Percentiles rank a stretch among this genome's conserved stretches.
Conservation (phyloP, 2,888 invertebrate genomes). For the Drymonia ruficornis region DNA sequence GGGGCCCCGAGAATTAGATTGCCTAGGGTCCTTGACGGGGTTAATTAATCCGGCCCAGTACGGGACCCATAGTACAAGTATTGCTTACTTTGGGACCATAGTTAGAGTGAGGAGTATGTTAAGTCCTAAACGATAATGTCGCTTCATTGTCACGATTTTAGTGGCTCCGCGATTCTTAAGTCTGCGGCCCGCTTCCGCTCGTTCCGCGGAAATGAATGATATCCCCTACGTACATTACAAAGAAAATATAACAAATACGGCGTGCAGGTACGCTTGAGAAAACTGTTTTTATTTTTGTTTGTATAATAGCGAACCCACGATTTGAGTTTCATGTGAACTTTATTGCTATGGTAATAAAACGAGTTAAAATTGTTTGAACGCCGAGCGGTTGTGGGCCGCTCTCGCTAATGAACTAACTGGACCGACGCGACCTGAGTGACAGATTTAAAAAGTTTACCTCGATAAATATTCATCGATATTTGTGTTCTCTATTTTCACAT, state of each 20-base stretch:
- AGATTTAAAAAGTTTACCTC: not conserved
- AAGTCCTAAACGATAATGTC: too few relatives aligned
- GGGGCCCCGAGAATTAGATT: too few relatives aligned
- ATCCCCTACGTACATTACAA: too few relatives aligned
- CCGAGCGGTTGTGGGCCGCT: not conserved
- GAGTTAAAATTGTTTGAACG: not conserved
- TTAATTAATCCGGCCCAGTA: too few relatives aligned
- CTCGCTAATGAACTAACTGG: not conserved
- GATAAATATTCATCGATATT: not conserved
- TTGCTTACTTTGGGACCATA: too few relatives aligned
- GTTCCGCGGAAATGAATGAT: too few relatives aligned
- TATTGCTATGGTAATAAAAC: not conserved
- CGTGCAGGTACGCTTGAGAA: not conserved
- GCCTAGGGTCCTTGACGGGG: too few relatives aligned
- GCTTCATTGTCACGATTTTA: too few relatives aligned
- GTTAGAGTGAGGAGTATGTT: too few relatives aligned
- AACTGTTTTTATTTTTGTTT: not conserved
- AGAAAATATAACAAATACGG: not conserved
- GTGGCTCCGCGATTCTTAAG: not conserved
- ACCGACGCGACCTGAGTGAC: not conserved
- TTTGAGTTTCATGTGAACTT: not conserved
- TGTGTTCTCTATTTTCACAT: not conserved
- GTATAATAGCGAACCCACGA: not conserved
- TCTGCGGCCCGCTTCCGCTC: too few relatives aligned
- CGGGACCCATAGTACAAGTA: too few relatives aligned